Evolutionary conservation across 2,797 vertebrate genomes (phyloP).

Genomic region (Sebastes matsubarae): DNA sequence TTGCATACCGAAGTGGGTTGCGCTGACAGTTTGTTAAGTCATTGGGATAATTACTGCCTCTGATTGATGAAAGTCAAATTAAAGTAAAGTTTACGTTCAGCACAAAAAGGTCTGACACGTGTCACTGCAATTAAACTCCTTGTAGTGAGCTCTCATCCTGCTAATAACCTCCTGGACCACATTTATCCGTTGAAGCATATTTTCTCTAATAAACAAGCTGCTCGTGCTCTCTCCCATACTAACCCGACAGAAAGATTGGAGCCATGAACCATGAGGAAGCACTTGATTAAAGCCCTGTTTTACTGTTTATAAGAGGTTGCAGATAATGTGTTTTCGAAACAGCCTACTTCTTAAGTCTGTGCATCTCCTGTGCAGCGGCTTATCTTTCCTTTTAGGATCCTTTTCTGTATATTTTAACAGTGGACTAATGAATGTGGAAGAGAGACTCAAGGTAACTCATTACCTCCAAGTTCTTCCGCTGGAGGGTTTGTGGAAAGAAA

Average conservation of each 20-base stretch:
- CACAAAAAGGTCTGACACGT: conserved; percentile 2
- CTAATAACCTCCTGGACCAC: conserved; percentile 25
- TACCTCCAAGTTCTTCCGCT: neutral
- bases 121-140: conserved; percentile 25
- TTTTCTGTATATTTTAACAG: conserved; percentile 15
- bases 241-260: conserved; percentile 32
- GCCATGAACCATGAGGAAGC: conserved; percentile 16
- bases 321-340: conserved; percentile 29
- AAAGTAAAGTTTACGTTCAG: neutral
- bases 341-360: conserved; percentile 2
- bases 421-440: conserved; percentile 28
- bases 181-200: conserved; percentile 25
- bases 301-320: conserved; percentile 1
- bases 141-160: conserved; percentile 16
- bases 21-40: neutral
- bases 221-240: neutral
- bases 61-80: conserved; percentile 23
- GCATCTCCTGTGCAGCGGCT: conserved; percentile 2
- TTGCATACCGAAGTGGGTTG: neutral
- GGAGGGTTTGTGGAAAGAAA: conserved; percentile 6
- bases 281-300: conserved; percentile 48
- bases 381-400: conserved; percentile 12
- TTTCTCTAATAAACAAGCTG: conserved; percentile 37
- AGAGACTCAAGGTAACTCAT: neutral
- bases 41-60: neutral